Conservation (phyloP, 1,140 invertebrate genomes). For the Linepithema humile region DNA sequence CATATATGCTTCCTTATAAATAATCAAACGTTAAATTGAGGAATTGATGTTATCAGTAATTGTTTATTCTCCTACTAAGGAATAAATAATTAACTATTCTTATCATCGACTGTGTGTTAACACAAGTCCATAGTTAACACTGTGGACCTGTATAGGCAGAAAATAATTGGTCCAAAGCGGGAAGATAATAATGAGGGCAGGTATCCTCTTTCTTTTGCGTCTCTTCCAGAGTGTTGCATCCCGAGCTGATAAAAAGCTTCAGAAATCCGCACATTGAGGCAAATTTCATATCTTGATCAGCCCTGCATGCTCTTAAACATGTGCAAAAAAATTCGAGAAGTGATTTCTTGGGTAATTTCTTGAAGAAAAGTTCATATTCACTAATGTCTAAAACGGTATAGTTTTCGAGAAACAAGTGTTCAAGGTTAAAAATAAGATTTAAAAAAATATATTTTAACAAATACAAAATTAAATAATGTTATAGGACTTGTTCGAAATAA, state of each 20-base stretch:
- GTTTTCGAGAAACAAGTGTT: no score
- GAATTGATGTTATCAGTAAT: no score
- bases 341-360: neutral
- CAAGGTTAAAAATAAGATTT: no score
- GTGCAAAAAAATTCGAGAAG: neutral
- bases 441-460: no score
- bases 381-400: neutral
- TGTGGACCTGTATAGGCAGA: neutral
- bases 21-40: no score
- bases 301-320: slow-evolving; percentile 73
- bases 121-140: no score
- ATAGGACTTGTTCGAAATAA: no score
- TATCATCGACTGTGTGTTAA: neutral
- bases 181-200: slow-evolving; percentile 57
- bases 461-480: no score
- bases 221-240: slow-evolving; percentile 14
- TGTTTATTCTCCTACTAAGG: neutral
- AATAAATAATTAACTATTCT: neutral
- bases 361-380: neutral
- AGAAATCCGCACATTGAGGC: slow-evolving; percentile 84
- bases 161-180: slow-evolving; percentile 22
- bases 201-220: neutral
- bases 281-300: slow-evolving; percentile 86
- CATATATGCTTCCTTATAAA: no score
- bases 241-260: slow-evolving; percentile 55